Evolutionary conservation across 1,140 invertebrate species (phyloP).

Genomic region (Arion vulgaris): DNA sequence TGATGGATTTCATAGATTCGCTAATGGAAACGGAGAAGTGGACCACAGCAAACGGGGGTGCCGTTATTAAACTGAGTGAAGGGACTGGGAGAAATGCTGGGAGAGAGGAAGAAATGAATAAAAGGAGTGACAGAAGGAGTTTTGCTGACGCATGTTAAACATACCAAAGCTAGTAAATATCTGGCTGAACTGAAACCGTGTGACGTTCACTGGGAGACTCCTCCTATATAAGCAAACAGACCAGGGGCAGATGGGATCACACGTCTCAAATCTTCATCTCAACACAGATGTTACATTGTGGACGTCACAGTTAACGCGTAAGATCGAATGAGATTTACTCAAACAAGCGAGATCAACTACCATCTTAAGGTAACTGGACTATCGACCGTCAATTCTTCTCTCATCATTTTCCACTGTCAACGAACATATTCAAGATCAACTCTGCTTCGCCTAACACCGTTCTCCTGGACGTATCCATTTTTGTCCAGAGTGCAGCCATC

Average conservation of each 20-base stretch:
- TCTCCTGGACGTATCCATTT: too few relatives aligned
- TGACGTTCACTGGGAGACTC: background rate
- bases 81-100: background rate
- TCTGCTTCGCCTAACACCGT: background rate
- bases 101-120: background rate
- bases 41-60: background rate
- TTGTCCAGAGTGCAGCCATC: background rate
- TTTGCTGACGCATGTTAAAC: background rate
- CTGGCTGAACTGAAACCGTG: background rate
- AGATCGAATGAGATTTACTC: background rate
- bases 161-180: background rate
- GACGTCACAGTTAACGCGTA: background rate
- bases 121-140: background rate
- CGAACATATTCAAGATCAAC: too few relatives aligned
- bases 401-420: background rate
- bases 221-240: background rate
- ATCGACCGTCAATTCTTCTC: background rate
- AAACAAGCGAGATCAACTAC: background rate
- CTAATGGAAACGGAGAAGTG: constrained; percentile 6
- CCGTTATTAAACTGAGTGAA: background rate
- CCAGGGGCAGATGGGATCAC: too few relatives aligned
- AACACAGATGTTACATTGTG: background rate
- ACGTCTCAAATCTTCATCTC: background rate
- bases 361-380: background rate
- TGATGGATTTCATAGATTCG: background rate